phyloP scores from a whole-genome alignment of 1,140 invertebrate species.

The Plutomurus gul region DNA sequence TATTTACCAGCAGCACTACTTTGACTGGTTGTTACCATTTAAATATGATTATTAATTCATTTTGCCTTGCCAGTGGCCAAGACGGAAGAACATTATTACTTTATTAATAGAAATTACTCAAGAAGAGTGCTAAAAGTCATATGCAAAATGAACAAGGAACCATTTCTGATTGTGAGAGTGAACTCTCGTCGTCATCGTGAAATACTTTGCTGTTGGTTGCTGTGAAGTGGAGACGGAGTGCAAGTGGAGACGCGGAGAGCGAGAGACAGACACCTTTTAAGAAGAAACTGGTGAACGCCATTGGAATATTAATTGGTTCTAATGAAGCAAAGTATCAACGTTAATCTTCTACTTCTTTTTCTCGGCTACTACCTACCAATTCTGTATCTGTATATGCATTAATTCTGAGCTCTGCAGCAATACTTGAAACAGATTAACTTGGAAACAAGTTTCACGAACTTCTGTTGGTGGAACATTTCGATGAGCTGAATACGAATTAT shows the following conservation, averaged over 20 bases:
- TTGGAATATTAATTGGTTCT: not conserved
- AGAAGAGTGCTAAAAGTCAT: not conserved
- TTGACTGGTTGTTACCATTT: not conserved
- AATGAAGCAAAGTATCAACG: slow-evolving; percentile 2
- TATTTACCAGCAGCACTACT: no score
- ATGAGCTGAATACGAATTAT: not conserved
- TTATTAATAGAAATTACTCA: slow-evolving; percentile 1
- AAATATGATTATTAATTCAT: not conserved
- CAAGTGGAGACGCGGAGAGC: no score
- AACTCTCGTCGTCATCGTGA: not conserved
- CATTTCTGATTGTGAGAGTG: not conserved
- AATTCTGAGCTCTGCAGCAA: no score
- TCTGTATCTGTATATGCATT: not conserved
- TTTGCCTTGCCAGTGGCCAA: not conserved
- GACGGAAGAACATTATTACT: not conserved
- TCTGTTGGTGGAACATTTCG: not conserved
- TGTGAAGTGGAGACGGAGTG: no score
- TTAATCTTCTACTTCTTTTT: not conserved
- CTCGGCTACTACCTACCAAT: not conserved
- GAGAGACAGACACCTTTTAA: slow-evolving; percentile 24
- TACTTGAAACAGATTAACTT: not conserved
- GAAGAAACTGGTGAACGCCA: not conserved
- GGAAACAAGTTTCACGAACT: not conserved
- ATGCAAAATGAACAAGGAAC: not conserved
- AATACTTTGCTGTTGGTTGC: slow-evolving; percentile 8